phyloP scores from a whole-genome alignment of 1,140 invertebrate species.

The Aleiodes sp. region DNA sequence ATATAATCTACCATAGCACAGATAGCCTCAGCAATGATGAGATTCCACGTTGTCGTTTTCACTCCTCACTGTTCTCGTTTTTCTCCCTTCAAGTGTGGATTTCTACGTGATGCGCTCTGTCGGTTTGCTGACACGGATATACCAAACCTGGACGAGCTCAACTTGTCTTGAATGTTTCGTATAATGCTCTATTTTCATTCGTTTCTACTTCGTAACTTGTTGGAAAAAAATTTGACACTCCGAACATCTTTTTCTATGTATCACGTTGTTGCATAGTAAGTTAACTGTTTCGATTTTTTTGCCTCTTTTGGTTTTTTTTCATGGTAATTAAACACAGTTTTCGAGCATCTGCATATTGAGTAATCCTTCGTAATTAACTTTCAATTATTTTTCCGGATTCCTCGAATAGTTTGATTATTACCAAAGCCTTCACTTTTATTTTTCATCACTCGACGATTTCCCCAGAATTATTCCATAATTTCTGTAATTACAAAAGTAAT shows the following conservation, averaged over 20 bases:
- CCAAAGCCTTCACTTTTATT: too few relatives aligned
- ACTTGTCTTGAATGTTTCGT: conserved; percentile 14
- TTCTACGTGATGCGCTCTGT: conserved; percentile 23
- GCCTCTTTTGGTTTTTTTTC: background rate
- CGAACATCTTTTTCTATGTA: background rate
- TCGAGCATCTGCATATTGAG: background rate
- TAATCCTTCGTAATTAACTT: background rate
- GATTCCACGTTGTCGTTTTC: conserved; percentile 31
- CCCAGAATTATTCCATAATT: too few relatives aligned
- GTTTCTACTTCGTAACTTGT: background rate
- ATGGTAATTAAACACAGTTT: conserved; percentile 4
- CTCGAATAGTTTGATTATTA: too few relatives aligned
- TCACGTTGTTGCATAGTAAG: background rate
- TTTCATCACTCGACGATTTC: too few relatives aligned
- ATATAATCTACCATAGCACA: too few relatives aligned
- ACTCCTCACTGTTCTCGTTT: conserved; percentile 18
- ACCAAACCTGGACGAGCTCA: conserved; percentile 1
- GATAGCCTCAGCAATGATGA: conserved; percentile 27
- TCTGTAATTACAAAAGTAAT: too few relatives aligned
- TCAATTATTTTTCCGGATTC: background rate
- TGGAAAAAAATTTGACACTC: conserved; percentile 4
- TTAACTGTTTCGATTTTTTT: too few relatives aligned
- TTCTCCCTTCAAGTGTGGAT: conserved; percentile 1
- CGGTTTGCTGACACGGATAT: conserved; percentile 33
- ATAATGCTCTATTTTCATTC: background rate